Conservation (phyloP, 1,140 invertebrate genomes). For the Lanistes nyassanus region DNA sequence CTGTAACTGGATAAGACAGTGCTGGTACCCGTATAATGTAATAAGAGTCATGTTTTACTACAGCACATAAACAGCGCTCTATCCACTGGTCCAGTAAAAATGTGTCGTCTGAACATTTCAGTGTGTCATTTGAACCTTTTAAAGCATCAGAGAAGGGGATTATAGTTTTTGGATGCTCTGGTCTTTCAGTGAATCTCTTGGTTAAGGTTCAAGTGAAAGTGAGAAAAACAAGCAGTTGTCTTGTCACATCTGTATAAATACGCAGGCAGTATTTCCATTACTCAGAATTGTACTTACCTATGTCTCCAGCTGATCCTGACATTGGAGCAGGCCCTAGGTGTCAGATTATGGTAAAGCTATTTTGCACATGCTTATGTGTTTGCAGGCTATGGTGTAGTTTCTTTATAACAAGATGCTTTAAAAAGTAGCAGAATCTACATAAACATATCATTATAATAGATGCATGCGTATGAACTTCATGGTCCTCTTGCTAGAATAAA, state of each 20-base stretch:
- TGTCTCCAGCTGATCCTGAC: conserved; percentile 53
- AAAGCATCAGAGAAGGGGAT: too few relatives aligned
- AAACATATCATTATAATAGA: neutral
- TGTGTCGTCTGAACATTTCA: too few relatives aligned
- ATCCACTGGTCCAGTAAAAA: neutral
- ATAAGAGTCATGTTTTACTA: neutral
- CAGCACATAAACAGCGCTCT: neutral
- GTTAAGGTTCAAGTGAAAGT: too few relatives aligned
- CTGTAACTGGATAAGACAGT: neutral
- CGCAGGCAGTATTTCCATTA: too few relatives aligned
- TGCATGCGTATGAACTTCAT: too few relatives aligned
- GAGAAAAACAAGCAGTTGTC: too few relatives aligned
- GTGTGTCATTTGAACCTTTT: neutral
- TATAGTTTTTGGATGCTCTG: conserved; percentile 1
- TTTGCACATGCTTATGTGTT: conserved; percentile 4
- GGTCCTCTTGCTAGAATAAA: too few relatives aligned
- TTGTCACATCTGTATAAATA: too few relatives aligned
- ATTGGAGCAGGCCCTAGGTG: conserved; percentile 47
- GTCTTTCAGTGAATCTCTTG: too few relatives aligned
- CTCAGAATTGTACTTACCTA: conserved; percentile 12
- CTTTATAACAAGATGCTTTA: neutral
- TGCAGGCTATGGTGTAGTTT: neutral
- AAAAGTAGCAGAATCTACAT: neutral
- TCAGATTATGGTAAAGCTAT: conserved; percentile 48
- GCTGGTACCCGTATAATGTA: neutral